Conservation (phyloP, 2,888 invertebrate species). For the Operophtera brumata region DNA sequence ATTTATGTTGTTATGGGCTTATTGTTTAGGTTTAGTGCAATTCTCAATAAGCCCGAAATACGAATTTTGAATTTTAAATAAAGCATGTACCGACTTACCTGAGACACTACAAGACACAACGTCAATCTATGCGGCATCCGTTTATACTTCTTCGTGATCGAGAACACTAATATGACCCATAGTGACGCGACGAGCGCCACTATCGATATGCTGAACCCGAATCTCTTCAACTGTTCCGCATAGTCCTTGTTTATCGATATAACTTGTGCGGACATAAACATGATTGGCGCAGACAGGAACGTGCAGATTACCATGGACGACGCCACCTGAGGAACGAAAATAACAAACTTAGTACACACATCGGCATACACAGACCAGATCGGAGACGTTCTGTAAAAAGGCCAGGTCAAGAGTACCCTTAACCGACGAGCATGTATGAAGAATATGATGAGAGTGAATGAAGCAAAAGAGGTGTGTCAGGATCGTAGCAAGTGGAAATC, state of each 20-base stretch:
- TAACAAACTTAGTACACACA: neutral
- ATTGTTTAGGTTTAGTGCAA: too few relatives aligned
- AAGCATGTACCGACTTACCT: conserved; percentile 79
- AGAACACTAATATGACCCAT: conserved; percentile 89
- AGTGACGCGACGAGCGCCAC: conserved; percentile 87
- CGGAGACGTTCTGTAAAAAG: too few relatives aligned
- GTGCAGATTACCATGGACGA: conserved; percentile 97
- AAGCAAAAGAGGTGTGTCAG: too few relatives aligned
- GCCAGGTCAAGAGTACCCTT: too few relatives aligned
- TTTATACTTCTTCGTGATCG: conserved; percentile 86
- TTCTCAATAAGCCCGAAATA: too few relatives aligned
- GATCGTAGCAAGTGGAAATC: too few relatives aligned
- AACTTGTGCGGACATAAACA: conserved; percentile 97
- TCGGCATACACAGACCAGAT: too few relatives aligned
- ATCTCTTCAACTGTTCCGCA: conserved; percentile 86
- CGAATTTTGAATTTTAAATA: too few relatives aligned
- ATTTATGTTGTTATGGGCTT: too few relatives aligned
- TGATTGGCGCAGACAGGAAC: conserved; percentile 95
- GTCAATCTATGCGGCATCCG: conserved; percentile 92
- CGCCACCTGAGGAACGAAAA: conserved; percentile 83
- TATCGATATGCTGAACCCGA: conserved; percentile 92
- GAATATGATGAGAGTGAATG: too few relatives aligned
- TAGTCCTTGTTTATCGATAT: conserved; percentile 91
- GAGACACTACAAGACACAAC: conserved; percentile 87
- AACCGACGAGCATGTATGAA: too few relatives aligned